These are phyloP conservation scores for Mantis religiosa DNA, from an alignment of 2,888 invertebrate species.

Conservation along the genomic window DNA sequence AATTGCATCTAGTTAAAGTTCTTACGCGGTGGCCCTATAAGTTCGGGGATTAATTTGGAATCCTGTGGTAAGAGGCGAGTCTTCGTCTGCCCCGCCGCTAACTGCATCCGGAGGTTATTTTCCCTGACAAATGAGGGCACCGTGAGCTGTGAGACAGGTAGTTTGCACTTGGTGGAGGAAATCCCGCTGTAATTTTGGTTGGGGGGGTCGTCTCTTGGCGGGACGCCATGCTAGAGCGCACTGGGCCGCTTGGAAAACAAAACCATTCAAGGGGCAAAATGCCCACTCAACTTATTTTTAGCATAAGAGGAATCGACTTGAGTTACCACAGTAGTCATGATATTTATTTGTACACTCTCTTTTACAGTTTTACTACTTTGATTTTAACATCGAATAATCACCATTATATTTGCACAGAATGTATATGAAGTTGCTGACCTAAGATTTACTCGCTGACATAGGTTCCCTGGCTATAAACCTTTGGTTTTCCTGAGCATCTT, in stretches of 20 bases:
- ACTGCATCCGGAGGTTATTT: not conserved
- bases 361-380: no score
- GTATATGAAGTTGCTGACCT: no score
- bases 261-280: not conserved
- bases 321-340: no score
- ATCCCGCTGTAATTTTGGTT: not conserved
- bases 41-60: conserved; percentile 8
- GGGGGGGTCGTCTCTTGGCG: not conserved
- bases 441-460: no score
- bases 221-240: not conserved
- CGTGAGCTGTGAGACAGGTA: conserved; percentile 7
- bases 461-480: no score
- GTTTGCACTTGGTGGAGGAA: conserved; percentile 10
- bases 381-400: no score
- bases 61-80: conserved; percentile 2
- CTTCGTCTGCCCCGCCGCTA: not conserved
- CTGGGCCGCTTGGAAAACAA: not conserved
- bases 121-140: not conserved
- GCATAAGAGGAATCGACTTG: no score
- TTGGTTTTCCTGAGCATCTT: no score
- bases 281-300: not conserved
- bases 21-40: not conserved
- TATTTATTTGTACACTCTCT: no score
- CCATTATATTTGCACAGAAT: no score
- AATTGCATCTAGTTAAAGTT: not conserved